Evolutionary conservation across 2,888 invertebrate species (phyloP), one percentile per base, ranked within the genome.

Genomic region (Fragum sueziense): DNA sequence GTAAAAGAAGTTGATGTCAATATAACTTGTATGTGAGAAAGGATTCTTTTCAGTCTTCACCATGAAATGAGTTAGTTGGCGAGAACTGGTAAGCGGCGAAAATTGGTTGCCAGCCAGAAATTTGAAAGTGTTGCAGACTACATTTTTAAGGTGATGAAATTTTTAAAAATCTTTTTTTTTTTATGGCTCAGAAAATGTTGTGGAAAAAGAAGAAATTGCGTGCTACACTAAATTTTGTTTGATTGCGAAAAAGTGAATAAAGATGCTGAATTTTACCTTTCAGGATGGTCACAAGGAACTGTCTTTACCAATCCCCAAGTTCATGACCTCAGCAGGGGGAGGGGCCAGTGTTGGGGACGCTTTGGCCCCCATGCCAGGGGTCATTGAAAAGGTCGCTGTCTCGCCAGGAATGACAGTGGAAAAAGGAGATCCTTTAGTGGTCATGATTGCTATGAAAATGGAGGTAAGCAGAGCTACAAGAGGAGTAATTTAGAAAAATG

Each of bases 401-500:
- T 95, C 95, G 79, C 94, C 95, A 31, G 98, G 98, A 0, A 96
- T 98, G 88, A 86, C 92, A 89, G 98, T 99, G 3, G 95, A 96
- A 83, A 95, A 95, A 91, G 99, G 98, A 0, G 98, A 99, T 91
- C 96, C 97, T 0, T 94, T 99, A 2, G 96, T 99, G 80, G 96
- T 99, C 61, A 96, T 99, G 91, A 98, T 98, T 85, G 99, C 99
- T 0, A 99, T 99, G 99, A 99, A 99, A 94, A 99, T 99, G 99
- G 99, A 99, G 94, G 95, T 95, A 91, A 92, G 57, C n/a, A n/a
- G n/a, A n/a, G n/a, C n/a, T n/a, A n/a, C n/a, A n/a, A n/a, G n/a
- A n/a, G n/a, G n/a, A n/a, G n/a, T n/a, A n/a, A n/a, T n/a, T n/a
- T n/a, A n/a, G n/a, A n/a, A n/a, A n/a, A n/a, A n/a, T n/a, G n/a